Evolutionary conservation across 1,140 invertebrate genomes (phyloP).

Genomic region (Ptiloglossa arizonensis): DNA sequence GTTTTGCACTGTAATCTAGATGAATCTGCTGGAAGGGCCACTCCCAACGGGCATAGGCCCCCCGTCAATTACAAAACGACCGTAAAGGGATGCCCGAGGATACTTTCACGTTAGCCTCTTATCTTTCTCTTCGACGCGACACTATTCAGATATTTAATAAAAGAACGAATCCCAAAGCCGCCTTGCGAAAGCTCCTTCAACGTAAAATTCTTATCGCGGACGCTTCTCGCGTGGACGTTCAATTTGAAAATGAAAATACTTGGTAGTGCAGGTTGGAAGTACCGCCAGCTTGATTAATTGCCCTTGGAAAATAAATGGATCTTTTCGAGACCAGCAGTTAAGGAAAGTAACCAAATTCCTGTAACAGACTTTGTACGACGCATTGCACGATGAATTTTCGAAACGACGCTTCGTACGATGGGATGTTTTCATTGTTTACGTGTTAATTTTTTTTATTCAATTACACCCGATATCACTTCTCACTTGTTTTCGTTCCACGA

Average conservation of each 20-base stretch:
- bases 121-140: not conserved
- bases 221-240: not conserved
- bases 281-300: too few species aligned
- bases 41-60: constrained; percentile 57
- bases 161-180: not conserved
- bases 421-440: too few species aligned
- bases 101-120: constrained; percentile 1
- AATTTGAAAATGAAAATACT: not conserved
- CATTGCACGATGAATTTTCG: too few species aligned
- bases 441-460: too few species aligned
- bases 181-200: not conserved
- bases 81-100: constrained; percentile 28
- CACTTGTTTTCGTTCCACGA: too few species aligned
- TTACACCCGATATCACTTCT: too few species aligned
- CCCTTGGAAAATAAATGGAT: too few species aligned
- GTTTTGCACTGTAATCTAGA: constrained; percentile 79
- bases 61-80: constrained; percentile 69
- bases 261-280: too few species aligned
- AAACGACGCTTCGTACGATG: too few species aligned
- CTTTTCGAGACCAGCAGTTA: too few species aligned
- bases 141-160: constrained; percentile 6
- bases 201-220: not conserved
- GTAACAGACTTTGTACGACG: too few species aligned
- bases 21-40: constrained; percentile 71
- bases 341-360: too few species aligned